Base-by-base conservation (phyloP, 2,888 invertebrate genomes). In the Eupithecia centaureata region DNA sequence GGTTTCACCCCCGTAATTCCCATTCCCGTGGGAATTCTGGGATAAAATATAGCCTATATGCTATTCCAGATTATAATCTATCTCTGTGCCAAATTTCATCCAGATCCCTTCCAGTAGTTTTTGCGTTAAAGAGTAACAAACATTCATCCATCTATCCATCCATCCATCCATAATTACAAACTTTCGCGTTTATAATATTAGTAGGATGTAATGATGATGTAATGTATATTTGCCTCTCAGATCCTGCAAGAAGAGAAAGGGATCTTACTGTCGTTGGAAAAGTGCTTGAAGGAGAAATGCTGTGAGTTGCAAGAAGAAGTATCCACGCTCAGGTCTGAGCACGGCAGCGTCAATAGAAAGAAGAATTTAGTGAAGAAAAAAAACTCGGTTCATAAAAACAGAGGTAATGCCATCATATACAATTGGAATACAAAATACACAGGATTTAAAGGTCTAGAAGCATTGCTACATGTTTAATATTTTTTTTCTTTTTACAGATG, bases 181-280 rank as follows among this genome's bases (percentile, higher is more conserved):
- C n/a, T n/a, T n/a, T n/a, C n/a, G n/a, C n/a, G n/a, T n/a, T n/a
- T n/a, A n/a, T n/a, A n/a, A n/a, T n/a, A n/a, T n/a, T n/a, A n/a
- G n/a, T n/a, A n/a, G n/a, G n/a, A n/a, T n/a, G 5, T 33, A 33
- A 33, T 33, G 33, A 33, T 8, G 33, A 33, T 57, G 5, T 18
- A 35, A 60, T 0, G 3, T 15, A 58, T 10, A 13, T 32, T 54
- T 54, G 56, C 38, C 27, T 84, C 85, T 28, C 82, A 96, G 95
- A 96, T 96, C 77, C 89, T 96, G 67, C 96, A 96, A 89, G 96
- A 96, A 87, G 96, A 96, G 82, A 96, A 96, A 82, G 95, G 96
- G 0, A 95, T 96, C 61, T 89, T 96, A 54, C 90, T 96, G 33
- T 96, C 96, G 0, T 90, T 96, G 84, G 96, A 96, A 78, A 95